These are phyloP conservation scores for Panthera leo DNA, from an alignment of 2,113 vertebrate genomes.

Conservation along the genomic window DNA sequence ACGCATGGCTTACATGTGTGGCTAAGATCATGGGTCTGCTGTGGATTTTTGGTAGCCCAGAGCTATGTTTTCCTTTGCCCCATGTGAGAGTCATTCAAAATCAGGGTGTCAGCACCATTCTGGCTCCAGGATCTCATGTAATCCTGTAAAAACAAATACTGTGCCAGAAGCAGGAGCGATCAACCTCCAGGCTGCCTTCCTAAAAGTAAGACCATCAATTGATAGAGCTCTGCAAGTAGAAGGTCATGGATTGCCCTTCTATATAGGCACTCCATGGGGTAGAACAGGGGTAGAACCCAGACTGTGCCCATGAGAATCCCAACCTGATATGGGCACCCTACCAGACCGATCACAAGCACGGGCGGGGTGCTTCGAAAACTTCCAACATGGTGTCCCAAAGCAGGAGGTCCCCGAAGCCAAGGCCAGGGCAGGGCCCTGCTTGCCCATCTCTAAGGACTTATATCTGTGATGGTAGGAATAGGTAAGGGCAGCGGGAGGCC, in stretches of 20 bases:
- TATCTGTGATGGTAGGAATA: not conserved
- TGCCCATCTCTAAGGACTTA: not conserved
- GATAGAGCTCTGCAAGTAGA: not conserved
- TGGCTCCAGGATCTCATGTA: not conserved
- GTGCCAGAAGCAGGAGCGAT: too few relatives aligned
- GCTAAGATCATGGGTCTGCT: not conserved
- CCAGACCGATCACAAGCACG: too few relatives aligned
- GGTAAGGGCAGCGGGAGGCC: not conserved
- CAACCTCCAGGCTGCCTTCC: not conserved
- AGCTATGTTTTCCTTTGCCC: too few relatives aligned
- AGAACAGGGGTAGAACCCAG: not conserved
- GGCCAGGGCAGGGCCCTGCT: too few relatives aligned
- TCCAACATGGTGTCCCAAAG: not conserved
- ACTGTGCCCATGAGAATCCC: too few relatives aligned
- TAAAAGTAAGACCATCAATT: not conserved
- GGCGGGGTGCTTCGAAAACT: not conserved
- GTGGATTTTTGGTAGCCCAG: not conserved
- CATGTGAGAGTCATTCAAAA: not conserved
- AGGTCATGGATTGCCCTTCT: not conserved
- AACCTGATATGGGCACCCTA: rapidly evolving
- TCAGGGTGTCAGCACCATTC: not conserved
- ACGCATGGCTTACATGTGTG: too few relatives aligned
- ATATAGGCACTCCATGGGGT: too few relatives aligned
- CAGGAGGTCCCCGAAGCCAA: not conserved
- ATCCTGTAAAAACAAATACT: not conserved